Percentiles rank a stretch among this genome's conserved stretches.
phyloP scores from a whole-genome alignment of 2,797 vertebrate species.

The Dendrocincla fuliginosa region DNA sequence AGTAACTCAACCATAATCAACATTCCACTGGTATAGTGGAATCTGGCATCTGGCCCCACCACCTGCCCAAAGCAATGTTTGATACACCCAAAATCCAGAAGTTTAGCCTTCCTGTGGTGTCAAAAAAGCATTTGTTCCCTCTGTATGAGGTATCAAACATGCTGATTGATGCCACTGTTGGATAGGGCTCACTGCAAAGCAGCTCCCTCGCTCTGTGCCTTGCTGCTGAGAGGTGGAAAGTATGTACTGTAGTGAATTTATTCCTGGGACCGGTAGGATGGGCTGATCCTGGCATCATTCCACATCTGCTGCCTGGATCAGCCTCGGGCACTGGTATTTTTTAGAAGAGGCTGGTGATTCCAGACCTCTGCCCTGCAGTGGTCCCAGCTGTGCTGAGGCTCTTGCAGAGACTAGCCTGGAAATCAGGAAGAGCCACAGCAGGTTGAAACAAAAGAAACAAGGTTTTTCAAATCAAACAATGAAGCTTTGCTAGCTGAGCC shows the following conservation, averaged over 20 bases:
- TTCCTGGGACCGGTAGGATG: neutral
- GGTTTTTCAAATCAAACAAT: neutral
- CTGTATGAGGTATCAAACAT: neutral
- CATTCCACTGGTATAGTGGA: neutral
- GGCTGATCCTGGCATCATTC: neutral
- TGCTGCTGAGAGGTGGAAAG: neutral
- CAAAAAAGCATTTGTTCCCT: neutral
- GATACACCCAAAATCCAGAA: neutral
- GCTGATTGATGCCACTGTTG: neutral
- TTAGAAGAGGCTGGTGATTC: neutral
- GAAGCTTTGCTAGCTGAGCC: neutral
- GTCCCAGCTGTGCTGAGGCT: neutral
- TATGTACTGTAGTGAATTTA: neutral
- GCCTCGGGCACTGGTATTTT: rapidly evolving
- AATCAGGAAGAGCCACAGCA: neutral
- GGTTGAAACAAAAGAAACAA: neutral
- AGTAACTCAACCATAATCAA: neutral
- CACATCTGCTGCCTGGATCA: neutral
- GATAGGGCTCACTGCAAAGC: neutral
- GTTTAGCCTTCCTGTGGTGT: neutral
- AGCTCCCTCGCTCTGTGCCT: neutral
- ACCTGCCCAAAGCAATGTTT: neutral
- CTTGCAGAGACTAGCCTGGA: neutral
- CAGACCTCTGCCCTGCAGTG: neutral
- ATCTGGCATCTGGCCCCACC: neutral